A percentile compares a stretch with the other conserved stretches of the same genome.
Evolutionary conservation across 1,140 invertebrate genomes (phyloP).

Genomic region (Aphaenogaster floridana): DNA sequence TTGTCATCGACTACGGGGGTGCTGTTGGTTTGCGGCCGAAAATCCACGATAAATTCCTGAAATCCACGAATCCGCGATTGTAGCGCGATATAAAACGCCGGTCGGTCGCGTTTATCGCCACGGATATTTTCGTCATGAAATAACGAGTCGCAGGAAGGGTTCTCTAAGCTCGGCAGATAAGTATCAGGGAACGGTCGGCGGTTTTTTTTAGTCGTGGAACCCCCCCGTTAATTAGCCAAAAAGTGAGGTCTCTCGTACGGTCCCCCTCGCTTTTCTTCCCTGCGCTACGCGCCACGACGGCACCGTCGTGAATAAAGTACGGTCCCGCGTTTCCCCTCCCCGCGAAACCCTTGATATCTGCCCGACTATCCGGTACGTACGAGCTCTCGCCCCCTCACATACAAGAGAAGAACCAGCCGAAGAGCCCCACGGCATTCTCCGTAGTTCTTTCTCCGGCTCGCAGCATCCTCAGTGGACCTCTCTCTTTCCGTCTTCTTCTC

Average conservation of each 20-base stretch:
- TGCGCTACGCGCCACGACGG: constrained; percentile 58
- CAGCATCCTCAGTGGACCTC: constrained; percentile 3
- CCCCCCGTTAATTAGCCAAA: constrained; percentile 83
- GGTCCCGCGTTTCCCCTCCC: constrained; percentile 31
- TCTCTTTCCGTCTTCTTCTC: constrained; percentile 50
- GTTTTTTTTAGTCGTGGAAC: constrained; percentile 73
- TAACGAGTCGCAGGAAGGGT: constrained; percentile 64
- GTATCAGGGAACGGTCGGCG: constrained; percentile 74
- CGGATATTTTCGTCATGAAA: constrained; percentile 60
- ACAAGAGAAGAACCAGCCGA: constrained; percentile 55
- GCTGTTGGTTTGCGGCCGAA: background rate
- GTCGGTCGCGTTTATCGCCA: constrained; percentile 52
- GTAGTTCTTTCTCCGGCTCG: constrained; percentile 57
- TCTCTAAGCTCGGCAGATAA: constrained; percentile 80
- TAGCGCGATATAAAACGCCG: constrained; percentile 39
- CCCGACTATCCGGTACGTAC: constrained; percentile 64
- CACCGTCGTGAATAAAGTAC: constrained; percentile 72
- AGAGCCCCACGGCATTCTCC: constrained; percentile 65
- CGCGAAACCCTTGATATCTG: constrained; percentile 14
- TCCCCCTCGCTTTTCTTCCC: constrained; percentile 65
- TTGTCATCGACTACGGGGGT: background rate
- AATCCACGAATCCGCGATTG: constrained; percentile 9
- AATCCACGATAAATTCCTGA: constrained; percentile 46
- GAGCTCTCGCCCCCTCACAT: constrained; percentile 64
- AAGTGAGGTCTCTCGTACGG: constrained; percentile 73